Evolutionary conservation across 2,797 vertebrate species (phyloP).

Genomic region (Cyprinella venusta): DNA sequence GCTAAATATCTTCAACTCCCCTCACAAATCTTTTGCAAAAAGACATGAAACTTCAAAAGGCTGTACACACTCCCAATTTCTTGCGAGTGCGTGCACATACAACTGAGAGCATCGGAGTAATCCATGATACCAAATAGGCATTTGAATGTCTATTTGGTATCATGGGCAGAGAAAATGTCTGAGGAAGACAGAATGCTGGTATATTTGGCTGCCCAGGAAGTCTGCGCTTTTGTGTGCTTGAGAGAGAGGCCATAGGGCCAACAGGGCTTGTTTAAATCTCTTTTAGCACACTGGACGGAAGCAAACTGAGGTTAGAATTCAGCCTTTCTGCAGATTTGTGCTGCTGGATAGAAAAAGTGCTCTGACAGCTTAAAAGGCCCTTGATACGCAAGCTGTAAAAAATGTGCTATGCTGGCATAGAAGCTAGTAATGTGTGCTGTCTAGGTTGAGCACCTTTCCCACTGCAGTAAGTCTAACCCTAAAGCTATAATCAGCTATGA

Average conservation of each 20-base stretch:
- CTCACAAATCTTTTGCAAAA: neutral
- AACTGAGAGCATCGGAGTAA: constrained; percentile 37
- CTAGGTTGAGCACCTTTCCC: constrained; percentile 5
- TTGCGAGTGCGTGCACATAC: neutral
- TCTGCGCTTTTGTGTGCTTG: neutral
- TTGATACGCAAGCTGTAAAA: constrained; percentile 34
- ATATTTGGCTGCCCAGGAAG: constrained; percentile 7
- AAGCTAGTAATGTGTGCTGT: constrained; percentile 47
- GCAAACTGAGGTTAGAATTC: constrained; percentile 51
- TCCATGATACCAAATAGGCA: constrained; percentile 29
- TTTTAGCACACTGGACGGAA: constrained; percentile 37
- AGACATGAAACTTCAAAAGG: constrained; percentile 26
- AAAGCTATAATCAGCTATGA: constrained; percentile 2
- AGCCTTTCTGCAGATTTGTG: constrained; percentile 48
- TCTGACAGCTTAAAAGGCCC: constrained; percentile 40
- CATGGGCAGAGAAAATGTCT: constrained; percentile 13
- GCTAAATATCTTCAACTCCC: constrained; percentile 27
- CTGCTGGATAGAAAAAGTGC: constrained; percentile 47
- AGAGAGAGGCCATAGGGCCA: constrained; percentile 15
- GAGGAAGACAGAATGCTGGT: constrained; percentile 14
- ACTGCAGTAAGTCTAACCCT: constrained; percentile 10
- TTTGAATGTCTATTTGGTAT: constrained; percentile 9
- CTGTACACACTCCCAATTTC: neutral
- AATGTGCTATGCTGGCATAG: constrained; percentile 31
- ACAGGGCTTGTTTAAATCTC: constrained; percentile 50